Evolutionary conservation across 2,888 invertebrate species (phyloP), one percentile per base, ranked within the genome.

Genomic region (Oscheius sp.): DNA sequence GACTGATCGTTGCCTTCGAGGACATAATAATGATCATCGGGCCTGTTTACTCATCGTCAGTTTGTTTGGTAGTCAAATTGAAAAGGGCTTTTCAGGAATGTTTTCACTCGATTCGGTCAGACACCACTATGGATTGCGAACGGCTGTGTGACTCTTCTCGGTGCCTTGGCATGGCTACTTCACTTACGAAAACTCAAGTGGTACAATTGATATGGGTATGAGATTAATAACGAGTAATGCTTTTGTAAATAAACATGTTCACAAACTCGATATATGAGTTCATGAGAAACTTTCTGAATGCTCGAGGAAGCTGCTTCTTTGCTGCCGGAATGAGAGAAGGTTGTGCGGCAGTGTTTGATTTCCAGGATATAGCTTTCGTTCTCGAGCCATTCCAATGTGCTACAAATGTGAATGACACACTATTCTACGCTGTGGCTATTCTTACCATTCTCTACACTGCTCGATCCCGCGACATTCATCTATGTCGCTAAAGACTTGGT

Each of bases 1-100:
- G 79, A 60, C 75, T 75, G n/a, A 78, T 81, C 74, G 75, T 76
- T 2, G 75, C 74, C 13, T 76, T 74, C n/a, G 81, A 81, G 13
- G 81, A 81, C 62, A 55, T 79, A 37, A 74, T 81, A 5, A 73
- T 75, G 57, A 79, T 81, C 66, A 47, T 79, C 21, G 79, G 79
- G 2, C 81, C 81, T 10, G 55, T 81, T 13, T 81, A 77, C 62
- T 72, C 78, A 2, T 75, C 81, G 76, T 81, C 35, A 73, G 77
- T 42, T 42, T 42, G 21, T 71, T 59, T 29, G 48, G 0, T 48
- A 10, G 35, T 68, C 35, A 11, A n/a, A 2, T 53, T 65, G n/a
- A 11, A 48, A 3, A 63, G 33, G 37, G 7, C 42, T 42, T 42
- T 42, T 42, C 21, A 42, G 11, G 37, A 13, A 33, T 9, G 65